Conservation (phyloP, 2,113 vertebrate species). For the Macrotus californicus region DNA sequence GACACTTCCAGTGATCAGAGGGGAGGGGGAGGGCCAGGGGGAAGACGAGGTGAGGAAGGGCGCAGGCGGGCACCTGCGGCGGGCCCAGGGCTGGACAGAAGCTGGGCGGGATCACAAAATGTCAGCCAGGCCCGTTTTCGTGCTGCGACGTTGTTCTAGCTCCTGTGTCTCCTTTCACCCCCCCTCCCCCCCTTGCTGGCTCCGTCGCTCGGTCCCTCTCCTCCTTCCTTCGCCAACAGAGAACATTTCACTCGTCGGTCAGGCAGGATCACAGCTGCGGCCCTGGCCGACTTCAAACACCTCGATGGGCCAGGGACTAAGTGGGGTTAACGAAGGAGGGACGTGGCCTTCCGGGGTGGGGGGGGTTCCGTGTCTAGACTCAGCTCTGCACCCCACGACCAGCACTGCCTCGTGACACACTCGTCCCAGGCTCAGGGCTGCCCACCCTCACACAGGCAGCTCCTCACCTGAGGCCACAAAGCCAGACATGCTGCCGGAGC, state of each 20-base stretch:
- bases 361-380: neutral
- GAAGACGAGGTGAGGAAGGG: too few species aligned
- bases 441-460: neutral
- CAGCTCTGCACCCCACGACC: neutral
- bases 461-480: neutral
- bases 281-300: neutral
- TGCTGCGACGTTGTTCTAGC: rapidly evolving
- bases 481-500: neutral
- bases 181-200: neutral
- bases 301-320: neutral
- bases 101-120: neutral
- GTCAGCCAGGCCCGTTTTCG: rapidly evolving
- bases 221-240: neutral
- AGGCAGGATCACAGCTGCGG: neutral
- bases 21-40: neutral
- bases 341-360: neutral
- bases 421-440: neutral
- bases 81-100: neutral
- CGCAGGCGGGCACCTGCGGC: neutral
- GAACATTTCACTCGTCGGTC: neutral
- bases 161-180: too few species aligned
- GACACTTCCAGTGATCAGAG: neutral
- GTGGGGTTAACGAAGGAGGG: rapidly evolving
- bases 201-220: neutral
- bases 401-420: neutral